Base-by-base conservation (phyloP, 1,140 invertebrate species). In the Neodiprion virginianus region DNA sequence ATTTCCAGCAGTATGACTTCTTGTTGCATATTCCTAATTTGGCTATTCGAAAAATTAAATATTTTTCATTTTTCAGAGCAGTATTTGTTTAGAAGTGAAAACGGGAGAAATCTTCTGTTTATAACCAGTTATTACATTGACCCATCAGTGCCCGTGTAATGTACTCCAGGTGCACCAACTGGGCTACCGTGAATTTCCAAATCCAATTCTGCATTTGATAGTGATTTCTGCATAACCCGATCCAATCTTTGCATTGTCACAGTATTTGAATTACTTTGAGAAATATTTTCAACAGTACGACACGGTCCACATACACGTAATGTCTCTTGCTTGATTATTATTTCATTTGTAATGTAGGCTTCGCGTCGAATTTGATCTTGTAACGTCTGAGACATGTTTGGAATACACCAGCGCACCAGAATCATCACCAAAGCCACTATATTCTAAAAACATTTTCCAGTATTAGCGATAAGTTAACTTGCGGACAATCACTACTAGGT, bases 281-380 rank as follows among this genome's bases (percentile, higher is more conserved):
- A 14, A 40, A 10, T 17, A n/a, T 75, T 50, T 40, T 81, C 72
- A 1, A 48, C 69, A 11, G 3, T 47, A 28, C 28, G 61, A 8
- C 71, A 73, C 72, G 84, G 79, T 14, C 17, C 23, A 67, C 90
- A 85, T 4, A 92, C 92, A 72, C 92, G 81, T 72, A 91, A 82
- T 5, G 93, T 89, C 86, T 96, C 95, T 80, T 94, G 93, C 78
- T 93, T 93, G 76, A 97, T 95, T 75, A 97, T 96, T 79, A 97
- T 94, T 86, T 96, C 95, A 88, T 96, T 97, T 72, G 96, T 96
- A 74, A 97, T 91, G 87, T 95, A 96, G 8, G 93, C 92, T 88
- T 97, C 96, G 76, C 95, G 91, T 47, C 95, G 90, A 80, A 97
- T 96, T 85, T 94, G 92, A 83, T 96, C 93, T 17, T 91, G 89